Evolutionary conservation across 2,888 invertebrate genomes (phyloP), one percentile per base, ranked within the genome.

Genomic region (Drosophila greeni): DNA sequence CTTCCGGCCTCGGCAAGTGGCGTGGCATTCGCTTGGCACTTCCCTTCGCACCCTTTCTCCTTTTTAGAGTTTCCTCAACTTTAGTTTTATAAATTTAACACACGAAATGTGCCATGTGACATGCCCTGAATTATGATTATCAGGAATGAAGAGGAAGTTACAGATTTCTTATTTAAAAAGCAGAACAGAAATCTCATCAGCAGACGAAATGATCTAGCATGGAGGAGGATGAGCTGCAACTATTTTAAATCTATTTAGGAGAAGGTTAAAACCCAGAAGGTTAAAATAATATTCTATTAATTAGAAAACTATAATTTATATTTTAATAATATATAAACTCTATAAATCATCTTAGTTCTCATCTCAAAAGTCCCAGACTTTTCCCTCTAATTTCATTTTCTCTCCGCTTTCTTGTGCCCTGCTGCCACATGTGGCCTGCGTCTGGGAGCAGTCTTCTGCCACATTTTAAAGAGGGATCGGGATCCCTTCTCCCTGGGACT

Each of bases 51-150:
- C 45, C 16, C 39, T 1, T 3, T n/a, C 31, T 1, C n/a, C 5
- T 24, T 24, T 24, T 45, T 29, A 2, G 45, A 29, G 14, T 45
- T 31, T 31, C 11, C n/a, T n/a, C 37, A 34, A 18, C 54, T 34
- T 48, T 37, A 45, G 43, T 26, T 29, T n/a, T 75, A 77, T 80
- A 75, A 61, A 81, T 76, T 76, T 71, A 69, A 55, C 74, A 71
- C 71, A 75, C 58, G 70, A 65, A 53, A 66, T 74, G 78, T 81
- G 76, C 76, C 66, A 40, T 37, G 49, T 67, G 73, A 75, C 75
- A 80, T 70, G 75, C 73, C 59, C 56, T 82, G 74, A 79, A 74
- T 82, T 82, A 82, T 77, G 77, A 80, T 82, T 79, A 72, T 67
- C 47, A 53, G 39, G 60, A 45, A 77, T 65, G 55, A 75, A 45